Base-by-base conservation (phyloP, 2,797 vertebrate species). In the Clarias pachynema region DNA sequence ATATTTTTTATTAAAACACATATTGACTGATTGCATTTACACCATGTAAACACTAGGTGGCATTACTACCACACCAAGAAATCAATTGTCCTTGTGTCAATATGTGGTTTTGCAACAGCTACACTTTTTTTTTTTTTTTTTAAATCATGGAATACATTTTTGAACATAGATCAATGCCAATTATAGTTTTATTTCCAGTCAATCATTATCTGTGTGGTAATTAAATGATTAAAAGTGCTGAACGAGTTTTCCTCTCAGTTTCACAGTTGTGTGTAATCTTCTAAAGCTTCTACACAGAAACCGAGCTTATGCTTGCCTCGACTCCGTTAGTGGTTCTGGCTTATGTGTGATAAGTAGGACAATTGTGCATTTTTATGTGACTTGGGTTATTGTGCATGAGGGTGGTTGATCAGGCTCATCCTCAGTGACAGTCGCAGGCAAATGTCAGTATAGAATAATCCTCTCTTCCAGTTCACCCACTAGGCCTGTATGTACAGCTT, bases 1-100 rank as follows among this genome's bases (percentile, higher is more conserved):
- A n/a, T n/a, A n/a, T n/a, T n/a, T n/a, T n/a, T n/a, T n/a, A n/a
- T 1, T 53, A 56, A 73, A 26, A 4, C 22, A 53, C n/a, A 20
- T 14, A 78, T 60, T 40, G 15, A 15, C 10, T 16, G 5, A 14
- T 44, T 57, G 81, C 56, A 62, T 69, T 74, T 59, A 20, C 60
- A 62, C n/a, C 26, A 24, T 22, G n/a, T 44, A 53, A 31, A 87
- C 89, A 86, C 68, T 29, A 89, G 88, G 81, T 86, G 68, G 86
- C 75, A 88, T 63, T 81, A 85, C 59, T 37, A 74, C 53, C 69
- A 65, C 86, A 84, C 57, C 59, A 81, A 59, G 16, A 66, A 57
- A 65, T 34, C 49, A 0, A 60, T 12, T 34, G 59, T 26, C 5
- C 15, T 49, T 65, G 5, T n/a, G 40, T 22, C 3, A 4, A 24